phyloP scores from a whole-genome alignment of 2,888 invertebrate genomes.

The Dicyrtoma fusca region DNA sequence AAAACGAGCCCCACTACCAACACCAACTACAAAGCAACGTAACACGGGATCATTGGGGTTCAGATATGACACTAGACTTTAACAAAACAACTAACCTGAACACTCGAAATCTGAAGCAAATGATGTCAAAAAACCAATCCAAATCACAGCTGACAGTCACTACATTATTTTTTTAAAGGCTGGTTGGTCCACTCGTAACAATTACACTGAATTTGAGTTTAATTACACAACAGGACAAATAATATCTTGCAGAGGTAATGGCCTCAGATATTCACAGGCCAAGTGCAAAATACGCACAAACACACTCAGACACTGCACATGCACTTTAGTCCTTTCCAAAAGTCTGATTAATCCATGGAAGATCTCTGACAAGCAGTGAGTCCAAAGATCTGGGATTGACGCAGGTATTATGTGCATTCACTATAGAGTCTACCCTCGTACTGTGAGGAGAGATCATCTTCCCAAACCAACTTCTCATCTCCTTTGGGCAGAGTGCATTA shows the following conservation, averaged over 20 bases:
- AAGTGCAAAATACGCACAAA: conserved; percentile 27
- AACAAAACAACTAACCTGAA: no score
- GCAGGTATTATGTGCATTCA: no score
- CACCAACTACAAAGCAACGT: neutral
- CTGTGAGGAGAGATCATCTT: no score
- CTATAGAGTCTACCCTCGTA: no score
- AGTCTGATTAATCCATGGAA: no score
- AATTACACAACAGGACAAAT: neutral
- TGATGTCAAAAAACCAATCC: neutral
- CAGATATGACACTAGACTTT: no score
- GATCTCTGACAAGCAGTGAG: no score
- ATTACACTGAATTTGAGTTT: neutral
- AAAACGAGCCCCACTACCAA: no score
- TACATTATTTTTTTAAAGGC: neutral
- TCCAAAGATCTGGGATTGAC: no score
- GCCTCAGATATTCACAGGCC: conserved; percentile 17
- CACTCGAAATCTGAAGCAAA: no score
- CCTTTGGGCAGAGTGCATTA: no score
- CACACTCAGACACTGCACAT: conserved; percentile 8
- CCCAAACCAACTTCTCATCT: no score
- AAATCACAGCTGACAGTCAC: neutral
- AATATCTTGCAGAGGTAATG: conserved; percentile 1
- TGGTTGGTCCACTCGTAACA: neutral
- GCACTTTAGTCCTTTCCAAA: conserved; percentile 1
- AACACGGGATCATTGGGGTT: neutral